Base-by-base conservation (phyloP, 2,797 vertebrate species). In the Ctenopoma kingsleyae region DNA sequence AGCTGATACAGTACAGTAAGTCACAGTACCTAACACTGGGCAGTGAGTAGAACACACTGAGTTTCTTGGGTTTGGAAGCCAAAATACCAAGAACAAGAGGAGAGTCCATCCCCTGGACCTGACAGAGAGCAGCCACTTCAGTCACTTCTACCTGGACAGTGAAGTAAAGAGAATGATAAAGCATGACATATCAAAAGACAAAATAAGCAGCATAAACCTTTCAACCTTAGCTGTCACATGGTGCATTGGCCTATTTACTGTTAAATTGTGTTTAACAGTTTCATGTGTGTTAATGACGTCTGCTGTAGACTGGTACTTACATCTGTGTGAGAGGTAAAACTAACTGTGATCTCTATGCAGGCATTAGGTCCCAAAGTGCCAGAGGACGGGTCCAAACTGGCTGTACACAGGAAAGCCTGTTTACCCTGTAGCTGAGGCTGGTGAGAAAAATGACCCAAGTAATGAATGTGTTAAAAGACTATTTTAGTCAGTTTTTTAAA, bases 291-390 rank as follows among this genome's bases (percentile, higher is more conserved):
- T 54, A 30, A 52, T 32, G 53, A 32, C 3, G 0, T 16, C 3
- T 36, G 35, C 15, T 15, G 4, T 8, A 41, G 1, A 40, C 3
- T 51, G 13, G 2, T 32, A 64, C 95, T 90, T 84, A 96, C 98
- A 65, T 88, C 71, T 0, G 89, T 82, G 57, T 93, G 71, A 25
- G 92, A 48, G 1, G 87, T 95, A 20, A 99, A 88, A 67, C 87
- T 87, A 48, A 98, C 78, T 16, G 16, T 82, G 65, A 98, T 88
- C 25, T 95, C 94, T 78, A 89, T 58, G 67, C 93, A 91, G 80
- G 93, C 90, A 7, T 95, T 94, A 13, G 98, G 95, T 19, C 91
- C 94, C 74, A 99, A 89, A 15, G 63, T 87, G 6, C 96, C 96
- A 27, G 62, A 82, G 27, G 78, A 71, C 0, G 97, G 97, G 5